phyloP scores from a whole-genome alignment of 2,797 vertebrate species.

The Malacoraja senta region DNA sequence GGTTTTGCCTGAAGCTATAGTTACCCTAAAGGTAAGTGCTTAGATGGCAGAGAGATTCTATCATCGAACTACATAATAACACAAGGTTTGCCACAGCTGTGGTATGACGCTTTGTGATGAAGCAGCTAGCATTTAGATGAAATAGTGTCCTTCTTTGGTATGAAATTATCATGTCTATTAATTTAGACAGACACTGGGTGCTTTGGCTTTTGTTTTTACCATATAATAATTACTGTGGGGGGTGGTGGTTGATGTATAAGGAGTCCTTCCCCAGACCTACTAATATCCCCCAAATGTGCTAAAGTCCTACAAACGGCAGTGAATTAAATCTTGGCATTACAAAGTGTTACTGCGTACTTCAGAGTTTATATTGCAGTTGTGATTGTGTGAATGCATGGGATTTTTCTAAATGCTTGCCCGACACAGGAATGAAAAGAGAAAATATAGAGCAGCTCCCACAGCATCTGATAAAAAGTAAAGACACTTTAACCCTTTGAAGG shows the following conservation, averaged over 20 bases:
- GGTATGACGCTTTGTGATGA: slow-evolving; percentile 91
- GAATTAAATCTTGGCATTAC: slow-evolving; percentile 12
- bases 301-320: not conserved
- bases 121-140: slow-evolving; percentile 78
- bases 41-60: slow-evolving; percentile 71
- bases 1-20: slow-evolving; percentile 84
- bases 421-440: not conserved
- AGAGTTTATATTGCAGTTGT: not conserved
- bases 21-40: slow-evolving; percentile 76
- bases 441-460: not conserved
- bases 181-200: slow-evolving; percentile 81
- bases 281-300: not conserved
- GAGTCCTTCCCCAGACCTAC: not conserved
- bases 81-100: slow-evolving; percentile 85
- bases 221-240: slow-evolving; percentile 13
- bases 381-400: not conserved
- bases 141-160: slow-evolving; percentile 83
- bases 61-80: slow-evolving; percentile 91
- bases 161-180: slow-evolving; percentile 99
- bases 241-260: not conserved
- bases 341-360: not conserved
- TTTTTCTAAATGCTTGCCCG: not conserved
- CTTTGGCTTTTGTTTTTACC: slow-evolving; percentile 13
- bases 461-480: not conserved
- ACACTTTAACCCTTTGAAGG: not conserved